phyloP scores from a whole-genome alignment of 1,140 invertebrate species.

The Caenorhabditis inopinata region DNA sequence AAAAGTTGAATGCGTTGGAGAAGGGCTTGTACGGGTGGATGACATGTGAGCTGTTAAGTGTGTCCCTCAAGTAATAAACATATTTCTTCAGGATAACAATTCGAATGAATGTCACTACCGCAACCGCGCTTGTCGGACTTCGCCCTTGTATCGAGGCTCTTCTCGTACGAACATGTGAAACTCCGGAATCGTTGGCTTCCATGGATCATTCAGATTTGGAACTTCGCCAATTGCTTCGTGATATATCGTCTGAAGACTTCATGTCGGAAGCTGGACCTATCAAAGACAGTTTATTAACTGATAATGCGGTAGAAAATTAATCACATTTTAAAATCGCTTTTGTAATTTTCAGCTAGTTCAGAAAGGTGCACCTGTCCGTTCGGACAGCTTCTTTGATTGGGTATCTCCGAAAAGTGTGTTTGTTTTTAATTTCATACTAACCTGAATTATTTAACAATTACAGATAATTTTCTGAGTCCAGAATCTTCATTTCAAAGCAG shows the following conservation, averaged over 20 bases:
- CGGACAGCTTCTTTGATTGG: background rate
- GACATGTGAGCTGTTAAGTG: slow-evolving; percentile 73
- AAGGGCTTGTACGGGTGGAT: slow-evolving; percentile 75
- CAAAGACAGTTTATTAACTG: background rate
- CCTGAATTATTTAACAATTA: too few relatives aligned
- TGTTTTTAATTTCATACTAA: background rate
- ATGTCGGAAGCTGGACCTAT: slow-evolving; percentile 6
- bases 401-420: background rate
- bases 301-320: background rate
- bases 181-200: slow-evolving; percentile 73
- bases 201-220: background rate
- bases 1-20: slow-evolving; percentile 75
- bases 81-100: slow-evolving; percentile 77
- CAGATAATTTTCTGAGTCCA: too few relatives aligned
- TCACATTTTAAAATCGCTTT: background rate
- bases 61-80: background rate
- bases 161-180: slow-evolving; percentile 76
- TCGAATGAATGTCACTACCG: slow-evolving; percentile 77
- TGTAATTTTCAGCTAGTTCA: background rate
- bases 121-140: slow-evolving; percentile 80
- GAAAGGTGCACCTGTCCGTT: background rate
- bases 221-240: slow-evolving; percentile 26
- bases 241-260: slow-evolving; percentile 31
- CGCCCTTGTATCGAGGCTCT: slow-evolving; percentile 83
- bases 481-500: too few relatives aligned